Evolutionary conservation across 1,140 invertebrate genomes (phyloP), one percentile per base, ranked within the genome.

Genomic region (Drosophila trapezifrons): DNA sequence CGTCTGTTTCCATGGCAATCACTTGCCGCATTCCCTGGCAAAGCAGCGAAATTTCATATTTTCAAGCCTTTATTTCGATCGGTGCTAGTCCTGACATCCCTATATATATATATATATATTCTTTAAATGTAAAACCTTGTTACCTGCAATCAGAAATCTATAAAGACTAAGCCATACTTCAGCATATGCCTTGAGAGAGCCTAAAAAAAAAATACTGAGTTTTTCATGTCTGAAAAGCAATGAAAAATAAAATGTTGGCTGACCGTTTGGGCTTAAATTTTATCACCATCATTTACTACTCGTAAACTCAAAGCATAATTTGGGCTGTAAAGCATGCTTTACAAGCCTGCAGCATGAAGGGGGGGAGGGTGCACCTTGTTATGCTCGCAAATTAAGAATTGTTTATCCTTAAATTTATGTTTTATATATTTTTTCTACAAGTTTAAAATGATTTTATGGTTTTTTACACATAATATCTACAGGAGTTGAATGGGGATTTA

Each of bases 221-320:
- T 54, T 37, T 54, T 37, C 18, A 54, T 54, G 51, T 10, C 51
- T 54, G 8, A 37, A 52, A 37, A 37, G 51, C 32, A 15, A 52
- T 52, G 37, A 52, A 52, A 37, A 37, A 37, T 37, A 37, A 20
- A 52, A 35, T 52, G 29, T 37, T 32, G 13, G 29, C 15, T 52
- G 51, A 37, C 51, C 51, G 18, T 54, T 52, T 37, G 51, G 51
- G 51, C 32, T 37, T 22, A 22, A 22, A 54, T 54, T 54, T 54
- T 54, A 54, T 54, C 51, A 37, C 51, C 51, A 37, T 8, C 51
- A 54, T 54, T 54, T 54, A 54, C 51, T 54, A 54, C 51, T 54
- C 51, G 32, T 54, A 54, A 54, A 54, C 51, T 37, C 51, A n/a
- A 18, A 22, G 29, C 49, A 52, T 52, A 35, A 35, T 52, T 52